These are phyloP conservation scores for Empidonax alnorum DNA, from an alignment of 2,113 vertebrate genomes.

Conservation along the genomic window DNA sequence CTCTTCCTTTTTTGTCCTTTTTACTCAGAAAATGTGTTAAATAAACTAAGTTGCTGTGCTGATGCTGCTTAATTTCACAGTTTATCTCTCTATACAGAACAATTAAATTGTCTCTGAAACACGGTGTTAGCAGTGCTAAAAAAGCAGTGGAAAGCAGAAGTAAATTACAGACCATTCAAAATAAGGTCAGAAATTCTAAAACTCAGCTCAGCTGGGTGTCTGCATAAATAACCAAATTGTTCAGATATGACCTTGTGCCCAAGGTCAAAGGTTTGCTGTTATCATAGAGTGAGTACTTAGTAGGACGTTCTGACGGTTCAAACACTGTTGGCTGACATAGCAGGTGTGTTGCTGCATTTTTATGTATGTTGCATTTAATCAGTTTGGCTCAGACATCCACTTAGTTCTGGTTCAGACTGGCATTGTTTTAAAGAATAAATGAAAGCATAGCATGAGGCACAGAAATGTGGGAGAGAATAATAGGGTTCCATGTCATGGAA, in stretches of 20 bases:
- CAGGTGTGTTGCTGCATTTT: neutral
- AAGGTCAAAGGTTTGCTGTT: neutral
- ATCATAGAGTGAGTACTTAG: neutral
- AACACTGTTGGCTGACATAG: neutral
- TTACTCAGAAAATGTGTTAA: neutral
- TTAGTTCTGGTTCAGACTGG: neutral
- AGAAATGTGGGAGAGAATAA: neutral
- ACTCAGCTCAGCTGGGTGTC: neutral
- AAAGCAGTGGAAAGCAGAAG: constrained; percentile 4
- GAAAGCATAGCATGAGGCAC: neutral
- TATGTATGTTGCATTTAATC: neutral
- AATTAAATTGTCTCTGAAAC: constrained; percentile 10
- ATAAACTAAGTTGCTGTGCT: constrained; percentile 31
- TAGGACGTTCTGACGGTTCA: neutral
- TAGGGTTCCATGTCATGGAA: neutral
- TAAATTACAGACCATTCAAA: neutral
- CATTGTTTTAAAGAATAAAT: neutral
- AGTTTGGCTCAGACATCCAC: neutral
- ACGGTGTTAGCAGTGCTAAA: neutral
- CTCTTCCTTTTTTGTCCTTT: neutral
- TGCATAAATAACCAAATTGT: neutral
- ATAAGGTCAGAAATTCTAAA: neutral
- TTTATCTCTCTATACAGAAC: constrained; percentile 9
- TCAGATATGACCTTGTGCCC: neutral
- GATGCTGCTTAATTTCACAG: constrained; percentile 41